Conservation (phyloP, 2,113 vertebrate genomes). For the Sitta europaea region DNA sequence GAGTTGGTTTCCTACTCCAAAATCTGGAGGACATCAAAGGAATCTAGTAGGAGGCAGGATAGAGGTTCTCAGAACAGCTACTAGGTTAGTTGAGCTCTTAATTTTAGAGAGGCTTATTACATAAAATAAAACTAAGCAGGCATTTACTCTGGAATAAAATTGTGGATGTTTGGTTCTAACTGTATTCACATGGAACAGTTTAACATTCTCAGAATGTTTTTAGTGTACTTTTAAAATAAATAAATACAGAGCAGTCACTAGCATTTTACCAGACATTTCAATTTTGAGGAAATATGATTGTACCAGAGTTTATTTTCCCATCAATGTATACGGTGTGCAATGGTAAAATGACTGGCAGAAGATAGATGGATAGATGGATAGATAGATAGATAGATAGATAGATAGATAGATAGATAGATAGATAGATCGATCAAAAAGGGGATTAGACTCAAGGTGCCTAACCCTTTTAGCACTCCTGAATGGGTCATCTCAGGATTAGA, state of each 20-base stretch:
- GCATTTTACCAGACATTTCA: neutral
- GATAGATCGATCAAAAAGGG: neutral
- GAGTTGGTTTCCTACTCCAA: neutral
- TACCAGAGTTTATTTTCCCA: neutral
- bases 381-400: neutral
- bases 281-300: neutral
- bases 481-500: neutral
- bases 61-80: neutral
- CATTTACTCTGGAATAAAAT: neutral
- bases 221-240: neutral
- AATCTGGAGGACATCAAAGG: neutral
- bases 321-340: neutral
- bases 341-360: neutral
- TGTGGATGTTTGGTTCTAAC: neutral
- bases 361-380: too few species aligned
- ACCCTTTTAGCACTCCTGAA: neutral
- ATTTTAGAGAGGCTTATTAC: neutral
- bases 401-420: neutral
- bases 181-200: neutral
- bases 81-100: neutral
- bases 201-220: neutral
- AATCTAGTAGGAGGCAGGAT: neutral
- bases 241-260: neutral
- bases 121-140: neutral
- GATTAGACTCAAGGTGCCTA: neutral